A percentile compares a stretch with the other conserved stretches of the same genome.
These are phyloP conservation scores for Agrotis segetum DNA, from an alignment of 2,888 invertebrate species.

Conservation along the genomic window DNA sequence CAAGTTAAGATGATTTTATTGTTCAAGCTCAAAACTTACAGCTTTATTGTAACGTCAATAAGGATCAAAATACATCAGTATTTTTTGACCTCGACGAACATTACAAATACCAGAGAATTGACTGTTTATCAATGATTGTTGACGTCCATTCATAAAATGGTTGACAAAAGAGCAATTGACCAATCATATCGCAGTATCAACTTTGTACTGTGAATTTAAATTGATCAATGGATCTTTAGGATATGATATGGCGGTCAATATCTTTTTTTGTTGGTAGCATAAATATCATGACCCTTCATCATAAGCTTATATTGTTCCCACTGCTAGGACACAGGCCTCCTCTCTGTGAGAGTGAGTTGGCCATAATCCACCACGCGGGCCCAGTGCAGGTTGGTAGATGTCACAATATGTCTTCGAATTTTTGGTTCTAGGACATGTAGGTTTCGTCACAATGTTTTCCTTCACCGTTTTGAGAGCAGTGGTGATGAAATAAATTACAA, in stretches of 20 bases:
- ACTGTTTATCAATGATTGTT: slow-evolving; percentile 35
- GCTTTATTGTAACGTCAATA: neutral
- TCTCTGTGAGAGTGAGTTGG: no score
- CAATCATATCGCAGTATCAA: slow-evolving; percentile 4
- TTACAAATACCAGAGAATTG: slow-evolving; percentile 27
- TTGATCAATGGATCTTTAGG: slow-evolving; percentile 15
- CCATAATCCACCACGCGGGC: no score
- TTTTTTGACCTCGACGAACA: neutral
- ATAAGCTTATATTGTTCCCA: no score
- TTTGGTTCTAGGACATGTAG: no score
- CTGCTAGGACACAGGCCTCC: no score
- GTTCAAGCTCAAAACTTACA: neutral
- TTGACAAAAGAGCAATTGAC: slow-evolving; percentile 46
- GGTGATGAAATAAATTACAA: no score
- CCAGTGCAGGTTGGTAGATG: no score
- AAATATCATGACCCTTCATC: no score
- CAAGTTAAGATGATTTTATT: no score
- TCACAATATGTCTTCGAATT: no score
- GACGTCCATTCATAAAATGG: slow-evolving; percentile 37
- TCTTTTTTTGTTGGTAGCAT: neutral
- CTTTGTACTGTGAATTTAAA: slow-evolving; percentile 18
- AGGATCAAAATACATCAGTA: neutral
- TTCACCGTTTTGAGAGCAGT: no score
- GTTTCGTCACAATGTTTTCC: no score
- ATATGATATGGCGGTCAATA: neutral